These are phyloP conservation scores for Polypterus senegalus DNA, from an alignment of 2,113 vertebrate genomes.

Conservation along the genomic window DNA sequence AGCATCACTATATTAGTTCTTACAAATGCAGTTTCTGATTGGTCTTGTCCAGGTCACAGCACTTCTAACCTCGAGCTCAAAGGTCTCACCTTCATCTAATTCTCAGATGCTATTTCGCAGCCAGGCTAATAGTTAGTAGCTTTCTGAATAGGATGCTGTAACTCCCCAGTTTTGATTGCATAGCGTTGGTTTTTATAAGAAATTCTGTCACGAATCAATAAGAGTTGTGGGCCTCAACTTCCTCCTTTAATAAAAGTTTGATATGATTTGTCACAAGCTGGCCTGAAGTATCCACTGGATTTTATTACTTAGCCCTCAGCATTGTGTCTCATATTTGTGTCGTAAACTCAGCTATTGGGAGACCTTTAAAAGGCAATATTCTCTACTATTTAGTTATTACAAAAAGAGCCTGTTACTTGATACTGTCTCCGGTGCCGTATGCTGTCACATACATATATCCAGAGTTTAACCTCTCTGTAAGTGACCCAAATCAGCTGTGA, in stretches of 20 bases:
- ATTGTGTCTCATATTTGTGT: slow-evolving; percentile 73
- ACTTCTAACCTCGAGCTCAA: slow-evolving; percentile 37
- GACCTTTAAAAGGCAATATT: slow-evolving; percentile 72
- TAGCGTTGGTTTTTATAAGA: slow-evolving; percentile 70
- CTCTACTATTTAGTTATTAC: slow-evolving; percentile 76
- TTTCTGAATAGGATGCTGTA: slow-evolving; percentile 61
- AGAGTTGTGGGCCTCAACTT: slow-evolving; percentile 73
- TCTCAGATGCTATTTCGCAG: slow-evolving; percentile 54
- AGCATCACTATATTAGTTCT: slow-evolving; percentile 28
- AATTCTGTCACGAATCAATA: slow-evolving; percentile 88
- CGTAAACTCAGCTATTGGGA: slow-evolving; percentile 72
- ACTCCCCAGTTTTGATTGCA: slow-evolving; percentile 69
- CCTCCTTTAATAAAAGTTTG: slow-evolving; percentile 89
- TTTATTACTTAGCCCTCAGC: slow-evolving; percentile 82
- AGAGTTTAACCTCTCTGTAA: slow-evolving; percentile 63
- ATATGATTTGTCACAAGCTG: slow-evolving; percentile 85
- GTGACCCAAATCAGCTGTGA: slow-evolving; percentile 55
- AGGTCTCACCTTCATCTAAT: slow-evolving; percentile 49
- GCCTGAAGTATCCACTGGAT: slow-evolving; percentile 64
- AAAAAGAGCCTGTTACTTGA: slow-evolving; percentile 72
- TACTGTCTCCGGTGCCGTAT: slow-evolving; percentile 69
- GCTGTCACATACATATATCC: slow-evolving; percentile 65
- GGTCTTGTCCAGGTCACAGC: slow-evolving; percentile 48
- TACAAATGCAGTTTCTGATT: slow-evolving; percentile 39
- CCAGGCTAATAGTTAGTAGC: slow-evolving; percentile 53